phyloP scores from a whole-genome alignment of 2,888 invertebrate genomes.

The Germaria angustata region DNA sequence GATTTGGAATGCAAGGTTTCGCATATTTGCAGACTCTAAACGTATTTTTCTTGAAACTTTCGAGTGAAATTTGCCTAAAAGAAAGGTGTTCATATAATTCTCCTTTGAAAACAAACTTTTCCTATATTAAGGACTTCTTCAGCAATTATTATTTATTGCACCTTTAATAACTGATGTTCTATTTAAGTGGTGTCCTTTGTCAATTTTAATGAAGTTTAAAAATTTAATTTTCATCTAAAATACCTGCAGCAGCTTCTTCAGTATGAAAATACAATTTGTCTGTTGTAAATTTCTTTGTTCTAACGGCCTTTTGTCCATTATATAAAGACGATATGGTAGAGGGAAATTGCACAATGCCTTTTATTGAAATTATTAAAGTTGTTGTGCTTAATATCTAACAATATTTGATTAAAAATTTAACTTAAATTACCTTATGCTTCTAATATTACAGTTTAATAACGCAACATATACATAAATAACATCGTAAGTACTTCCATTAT shows the following conservation, averaged over 20 bases:
- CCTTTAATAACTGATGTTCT: too few species aligned
- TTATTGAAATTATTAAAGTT: neutral
- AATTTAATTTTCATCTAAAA: too few species aligned
- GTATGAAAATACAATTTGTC: neutral
- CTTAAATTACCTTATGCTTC: neutral
- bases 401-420: neutral
- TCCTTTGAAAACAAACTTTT: too few species aligned
- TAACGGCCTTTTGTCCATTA: neutral
- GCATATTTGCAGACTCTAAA: neutral
- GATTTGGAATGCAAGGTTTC: neutral
- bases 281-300: neutral
- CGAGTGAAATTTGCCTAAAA: too few species aligned
- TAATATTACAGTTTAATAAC: neutral
- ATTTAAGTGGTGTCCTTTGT: too few species aligned
- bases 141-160: too few species aligned
- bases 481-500: constrained; percentile 5
- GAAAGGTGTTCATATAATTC: too few species aligned
- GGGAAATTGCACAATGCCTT: neutral
- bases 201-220: too few species aligned
- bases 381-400: neutral
- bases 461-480: neutral
- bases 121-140: too few species aligned
- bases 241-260: too few species aligned
- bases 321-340: neutral
- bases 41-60: neutral